Base-by-base conservation (phyloP, 1,140 invertebrate genomes). In the Brachionus rubens region DNA sequence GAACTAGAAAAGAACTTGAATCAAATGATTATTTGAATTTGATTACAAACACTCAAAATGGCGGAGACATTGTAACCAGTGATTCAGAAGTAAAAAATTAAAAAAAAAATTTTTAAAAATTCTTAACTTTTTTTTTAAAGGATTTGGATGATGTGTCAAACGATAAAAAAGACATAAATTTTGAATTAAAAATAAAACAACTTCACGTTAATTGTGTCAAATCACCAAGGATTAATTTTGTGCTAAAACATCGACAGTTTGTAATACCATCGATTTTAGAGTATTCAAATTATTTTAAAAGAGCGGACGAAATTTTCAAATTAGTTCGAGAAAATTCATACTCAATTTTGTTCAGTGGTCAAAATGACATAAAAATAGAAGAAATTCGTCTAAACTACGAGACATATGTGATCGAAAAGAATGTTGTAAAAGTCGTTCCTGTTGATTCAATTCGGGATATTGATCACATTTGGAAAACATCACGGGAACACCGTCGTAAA, bases 181-280 rank as follows among this genome's bases (percentile, higher is more conserved):
- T 24, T 19, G 59, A 65, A 6, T 43, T 43, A n/a, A 43, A 19
- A 43, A 19, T 65, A 9, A 26, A 65, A 43, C 33, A 65, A 41
- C 40, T 41, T 65, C 59, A 65, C 26, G 40, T 43, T 2, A 65
- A 65, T 43, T 65, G 59, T 43, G 12, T 65, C 4, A 65, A 26
- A 65, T 26, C 59, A 3, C 24, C 59, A 26, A 21, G 24, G 9
- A 2, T 65, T 14, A 43, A 24, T 21, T 24, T 65, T 7, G 3
- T 24, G 24, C 10, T 12, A 65, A 26, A 65, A 43, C 43, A 65
- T 36, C 41, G n/a, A 43, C 14, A 65, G 43, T 30, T 65, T 16
- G 41, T 43, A 43, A 24, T 65, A 10, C 59, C 59, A 12, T 9
- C 24, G 0, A 19, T 43, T 14, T 43, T 65, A 19, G 59, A 65